phyloP scores from a whole-genome alignment of 2,797 vertebrate genomes.

The Crenichthys baileyi region DNA sequence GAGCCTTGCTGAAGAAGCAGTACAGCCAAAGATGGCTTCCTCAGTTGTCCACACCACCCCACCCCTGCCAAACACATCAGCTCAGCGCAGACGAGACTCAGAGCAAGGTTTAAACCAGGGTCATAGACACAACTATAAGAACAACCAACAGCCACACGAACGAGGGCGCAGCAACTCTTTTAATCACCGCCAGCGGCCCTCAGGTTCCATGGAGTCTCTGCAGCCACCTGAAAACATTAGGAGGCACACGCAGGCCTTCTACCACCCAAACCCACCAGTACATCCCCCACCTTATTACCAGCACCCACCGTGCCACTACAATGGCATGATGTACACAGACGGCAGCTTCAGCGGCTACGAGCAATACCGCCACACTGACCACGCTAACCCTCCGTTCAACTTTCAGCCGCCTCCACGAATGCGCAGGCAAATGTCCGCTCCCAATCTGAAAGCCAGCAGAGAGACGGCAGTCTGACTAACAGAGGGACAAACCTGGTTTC shows the following conservation, averaged over 20 bases:
- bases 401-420: constrained; percentile 92
- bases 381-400: constrained; percentile 78
- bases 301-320: constrained; percentile 84
- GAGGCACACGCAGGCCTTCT: constrained; percentile 82
- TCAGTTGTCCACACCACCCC: constrained; percentile 77
- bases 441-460: constrained; percentile 93
- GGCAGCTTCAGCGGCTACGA: constrained; percentile 59
- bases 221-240: constrained; percentile 74
- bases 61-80: constrained; percentile 60
- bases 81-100: constrained; percentile 76
- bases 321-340: constrained; percentile 63
- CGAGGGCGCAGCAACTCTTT: constrained; percentile 96
- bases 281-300: constrained; percentile 75
- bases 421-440: constrained; percentile 95
- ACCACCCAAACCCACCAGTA: constrained; percentile 79
- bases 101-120: constrained; percentile 81
- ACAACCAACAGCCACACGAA: constrained; percentile 73
- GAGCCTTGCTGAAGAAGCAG: constrained; percentile 43
- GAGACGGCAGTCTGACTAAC: constrained; percentile 89
- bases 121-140: constrained; percentile 82
- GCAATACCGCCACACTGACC: constrained; percentile 81
- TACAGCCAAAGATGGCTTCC: constrained; percentile 70
- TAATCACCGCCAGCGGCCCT: constrained; percentile 83
- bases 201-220: constrained; percentile 77
- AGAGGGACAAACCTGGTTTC: constrained; percentile 42